These are phyloP conservation scores for Calycopis cecrops DNA, from an alignment of 1,140 invertebrate species.

Conservation along the genomic window DNA sequence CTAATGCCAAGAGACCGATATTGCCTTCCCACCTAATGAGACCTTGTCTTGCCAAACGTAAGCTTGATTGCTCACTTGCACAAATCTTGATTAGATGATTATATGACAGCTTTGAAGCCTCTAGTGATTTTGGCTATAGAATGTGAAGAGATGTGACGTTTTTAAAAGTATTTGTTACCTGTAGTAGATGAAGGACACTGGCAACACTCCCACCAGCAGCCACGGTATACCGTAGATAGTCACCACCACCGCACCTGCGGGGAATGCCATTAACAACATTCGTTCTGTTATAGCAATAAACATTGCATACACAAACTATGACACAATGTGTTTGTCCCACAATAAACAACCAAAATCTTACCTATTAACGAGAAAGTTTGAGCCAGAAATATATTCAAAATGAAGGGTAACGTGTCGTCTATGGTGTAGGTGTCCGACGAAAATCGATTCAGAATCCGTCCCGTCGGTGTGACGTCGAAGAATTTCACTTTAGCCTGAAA, in stretches of 20 bases:
- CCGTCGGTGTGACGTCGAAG: constrained; percentile 93
- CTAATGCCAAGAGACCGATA: background rate
- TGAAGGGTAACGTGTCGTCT: constrained; percentile 96
- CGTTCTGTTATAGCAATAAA: no score
- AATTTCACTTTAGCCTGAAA: constrained; percentile 89
- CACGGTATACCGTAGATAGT: constrained; percentile 94
- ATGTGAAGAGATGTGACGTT: no score
- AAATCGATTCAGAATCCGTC: constrained; percentile 95
- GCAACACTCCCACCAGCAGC: constrained; percentile 86
- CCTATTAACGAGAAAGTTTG: constrained; percentile 88
- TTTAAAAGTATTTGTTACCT: no score
- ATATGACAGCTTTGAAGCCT: no score
- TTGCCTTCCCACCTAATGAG: no score
- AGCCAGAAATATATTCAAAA: constrained; percentile 95
- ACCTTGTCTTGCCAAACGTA: no score
- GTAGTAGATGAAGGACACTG: constrained; percentile 89
- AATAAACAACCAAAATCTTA: constrained; percentile 50
- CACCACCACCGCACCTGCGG: constrained; percentile 88
- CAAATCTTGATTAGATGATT: no score
- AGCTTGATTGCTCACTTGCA: no score
- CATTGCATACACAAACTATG: no score
- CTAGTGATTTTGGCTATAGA: no score
- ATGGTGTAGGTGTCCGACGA: constrained; percentile 95
- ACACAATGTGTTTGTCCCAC: no score
- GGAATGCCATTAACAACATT: no score